Evolutionary conservation across 1,140 invertebrate genomes (phyloP).

Genomic region (Anoplophora glabripennis): DNA sequence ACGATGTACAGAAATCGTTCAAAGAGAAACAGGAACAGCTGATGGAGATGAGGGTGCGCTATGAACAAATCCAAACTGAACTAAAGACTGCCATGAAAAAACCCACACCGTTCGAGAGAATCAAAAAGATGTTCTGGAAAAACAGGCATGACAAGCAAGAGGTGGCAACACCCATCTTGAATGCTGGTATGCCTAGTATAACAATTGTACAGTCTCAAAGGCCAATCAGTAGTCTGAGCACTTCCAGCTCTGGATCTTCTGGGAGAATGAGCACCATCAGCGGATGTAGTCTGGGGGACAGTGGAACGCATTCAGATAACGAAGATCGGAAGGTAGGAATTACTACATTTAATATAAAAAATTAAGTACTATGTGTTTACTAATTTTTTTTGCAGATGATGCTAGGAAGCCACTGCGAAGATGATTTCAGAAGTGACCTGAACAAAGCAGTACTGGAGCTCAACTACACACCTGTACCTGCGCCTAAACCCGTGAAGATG

Average conservation of each 20-base stretch:
- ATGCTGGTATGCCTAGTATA: slow-evolving; percentile 21
- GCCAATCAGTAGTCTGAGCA: slow-evolving; percentile 71
- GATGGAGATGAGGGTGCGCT: slow-evolving; percentile 73
- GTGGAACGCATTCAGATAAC: slow-evolving; percentile 78
- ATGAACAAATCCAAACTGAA: slow-evolving; percentile 74
- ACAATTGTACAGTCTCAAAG: slow-evolving; percentile 43
- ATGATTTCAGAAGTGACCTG: slow-evolving; percentile 38
- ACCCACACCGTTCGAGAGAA: slow-evolving; percentile 72
- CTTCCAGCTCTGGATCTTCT: slow-evolving; percentile 72
- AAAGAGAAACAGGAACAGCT: slow-evolving; percentile 81
- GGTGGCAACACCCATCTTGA: slow-evolving; percentile 15
- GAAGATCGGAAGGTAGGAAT: slow-evolving; percentile 67
- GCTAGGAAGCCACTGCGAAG: slow-evolving; percentile 31
- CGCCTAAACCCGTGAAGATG: slow-evolving; percentile 39
- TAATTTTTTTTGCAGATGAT: slow-evolving; percentile 33
- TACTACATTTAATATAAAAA: not conserved
- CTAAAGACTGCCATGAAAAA: slow-evolving; percentile 67
- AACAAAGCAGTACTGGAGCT: slow-evolving; percentile 34
- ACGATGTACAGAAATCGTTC: slow-evolving; percentile 80
- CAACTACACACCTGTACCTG: slow-evolving; percentile 41
- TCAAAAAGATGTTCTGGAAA: slow-evolving; percentile 70
- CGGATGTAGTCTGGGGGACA: slow-evolving; percentile 74
- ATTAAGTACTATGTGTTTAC: not conserved
- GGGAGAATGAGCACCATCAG: slow-evolving; percentile 73
- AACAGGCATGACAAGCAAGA: slow-evolving; percentile 20